A percentile compares a stretch with the other conserved stretches of the same genome.
phyloP scores from a whole-genome alignment of 2,888 invertebrate genomes.

The Tethea ocularis region DNA sequence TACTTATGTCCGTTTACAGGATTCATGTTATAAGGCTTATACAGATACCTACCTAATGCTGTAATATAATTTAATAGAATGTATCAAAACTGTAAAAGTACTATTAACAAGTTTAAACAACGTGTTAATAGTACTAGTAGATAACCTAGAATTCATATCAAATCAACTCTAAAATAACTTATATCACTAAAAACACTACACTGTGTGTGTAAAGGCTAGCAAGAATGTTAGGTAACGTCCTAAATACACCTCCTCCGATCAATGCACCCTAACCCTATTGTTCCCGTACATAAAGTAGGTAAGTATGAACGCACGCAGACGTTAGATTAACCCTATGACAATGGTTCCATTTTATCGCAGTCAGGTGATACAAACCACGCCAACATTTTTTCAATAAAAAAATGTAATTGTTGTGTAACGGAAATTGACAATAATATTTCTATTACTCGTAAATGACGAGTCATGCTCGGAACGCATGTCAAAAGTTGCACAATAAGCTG shows the following conservation, averaged over 20 bases:
- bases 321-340: not conserved
- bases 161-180: not conserved
- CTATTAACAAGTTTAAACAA: not conserved
- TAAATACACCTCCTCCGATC: not conserved
- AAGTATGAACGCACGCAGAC: not conserved
- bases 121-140: not conserved
- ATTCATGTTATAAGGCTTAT: too few species aligned
- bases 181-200: too few species aligned
- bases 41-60: too few species aligned
- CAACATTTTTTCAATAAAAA: not conserved
- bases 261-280: not conserved
- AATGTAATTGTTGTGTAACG: not conserved
- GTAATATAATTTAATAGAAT: too few species aligned
- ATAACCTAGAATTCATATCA: not conserved
- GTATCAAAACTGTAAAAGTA: too few species aligned
- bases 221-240: not conserved
- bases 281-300: not conserved
- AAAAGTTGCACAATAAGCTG: constrained; percentile 6
- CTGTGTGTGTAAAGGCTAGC: not conserved
- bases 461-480: not conserved
- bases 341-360: not conserved
- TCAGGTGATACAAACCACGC: not conserved
- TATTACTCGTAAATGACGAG: not conserved
- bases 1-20: too few species aligned
- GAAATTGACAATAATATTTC: not conserved